Base-by-base conservation (phyloP, 2,113 vertebrate species). In the Ellobius talpinus region DNA sequence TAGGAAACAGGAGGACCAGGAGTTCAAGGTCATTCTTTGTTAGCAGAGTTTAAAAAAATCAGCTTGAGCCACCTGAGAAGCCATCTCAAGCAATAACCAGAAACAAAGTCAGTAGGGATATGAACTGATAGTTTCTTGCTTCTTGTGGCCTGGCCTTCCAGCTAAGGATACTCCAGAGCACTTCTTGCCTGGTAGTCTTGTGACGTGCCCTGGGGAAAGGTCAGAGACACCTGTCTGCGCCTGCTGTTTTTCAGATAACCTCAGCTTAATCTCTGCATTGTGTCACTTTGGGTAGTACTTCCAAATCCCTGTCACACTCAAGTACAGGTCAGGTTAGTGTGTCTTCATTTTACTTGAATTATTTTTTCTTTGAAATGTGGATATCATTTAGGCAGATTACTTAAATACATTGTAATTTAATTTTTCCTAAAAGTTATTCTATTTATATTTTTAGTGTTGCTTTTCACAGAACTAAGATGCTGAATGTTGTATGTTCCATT, bases 401-500 rank as follows among this genome's bases (percentile, higher is more conserved):
- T 66, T 89, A 78, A 65, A 23, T 19, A 91, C 39, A 72, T 82
- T 89, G 4, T 55, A 66, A 47, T 86, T 91, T 61, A 74, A 55
- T 19, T 52, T 94, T 91, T 94, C 70, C 58, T 70, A 29, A 86
- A 95, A 86, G 89, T 13, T 79, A 47, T 93, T 63, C 33, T 14
- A 3, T 14, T 79, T 87, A 45, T 9, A 36, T 82, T 70, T 93
- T 94, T 88, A 89, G 72, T 85, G 55, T 39, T 88, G 61, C 23
- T 78, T 87, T 90, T 96, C 45, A 68, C 6, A 88, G 52, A 50
- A 23, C 86, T 52, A 92, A 89, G 63, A 73, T 94, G 82, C 21
- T 93, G 45, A 89, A 70, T 94, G 86, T 33, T 89, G 78, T 66
- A 72, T 74, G 24, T 90, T 81, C 4, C 13, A 95, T 86, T 89